phyloP scores from a whole-genome alignment of 1,140 invertebrate species.

The Lordiphosa mommai region DNA sequence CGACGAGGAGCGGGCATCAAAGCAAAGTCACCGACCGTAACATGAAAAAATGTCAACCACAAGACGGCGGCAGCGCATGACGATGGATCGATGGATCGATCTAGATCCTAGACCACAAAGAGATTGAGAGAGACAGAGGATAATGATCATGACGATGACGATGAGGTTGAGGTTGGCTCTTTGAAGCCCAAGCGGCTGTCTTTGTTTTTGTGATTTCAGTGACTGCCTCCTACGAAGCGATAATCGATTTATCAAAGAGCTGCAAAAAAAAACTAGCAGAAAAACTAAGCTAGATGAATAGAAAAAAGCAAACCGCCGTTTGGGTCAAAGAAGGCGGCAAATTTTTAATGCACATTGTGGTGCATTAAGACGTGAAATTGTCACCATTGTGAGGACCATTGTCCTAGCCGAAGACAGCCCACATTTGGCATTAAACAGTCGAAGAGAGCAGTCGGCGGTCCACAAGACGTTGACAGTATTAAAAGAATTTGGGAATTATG shows the following conservation, averaged over 20 bases:
- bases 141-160: slow-evolving; percentile 34
- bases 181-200: slow-evolving; percentile 28
- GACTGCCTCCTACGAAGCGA: slow-evolving; percentile 65
- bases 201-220: slow-evolving; percentile 45
- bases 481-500: slow-evolving; percentile 28
- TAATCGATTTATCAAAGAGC: slow-evolving; percentile 77
- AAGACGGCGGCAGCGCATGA: slow-evolving; percentile 39
- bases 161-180: slow-evolving; percentile 26
- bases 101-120: slow-evolving; percentile 39
- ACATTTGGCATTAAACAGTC: slow-evolving; percentile 29
- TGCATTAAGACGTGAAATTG: slow-evolving; percentile 80
- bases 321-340: slow-evolving; percentile 50
- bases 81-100: slow-evolving; percentile 31
- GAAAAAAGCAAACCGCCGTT: slow-evolving; percentile 24
- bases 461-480: slow-evolving; percentile 65
- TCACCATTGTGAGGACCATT: slow-evolving; percentile 63
- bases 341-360: slow-evolving; percentile 67
- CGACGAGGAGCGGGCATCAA: slow-evolving; percentile 41
- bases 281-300: slow-evolving; percentile 16
- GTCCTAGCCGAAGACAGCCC: slow-evolving; percentile 41
- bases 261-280: slow-evolving; percentile 30
- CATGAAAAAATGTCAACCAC: slow-evolving; percentile 66
- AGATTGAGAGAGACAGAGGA: slow-evolving; percentile 15
- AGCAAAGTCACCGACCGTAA: slow-evolving; percentile 64
- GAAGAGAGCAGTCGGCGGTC: slow-evolving; percentile 39